Conservation (phyloP, 2,888 invertebrate species). For the Cerceris ruficornis region DNA sequence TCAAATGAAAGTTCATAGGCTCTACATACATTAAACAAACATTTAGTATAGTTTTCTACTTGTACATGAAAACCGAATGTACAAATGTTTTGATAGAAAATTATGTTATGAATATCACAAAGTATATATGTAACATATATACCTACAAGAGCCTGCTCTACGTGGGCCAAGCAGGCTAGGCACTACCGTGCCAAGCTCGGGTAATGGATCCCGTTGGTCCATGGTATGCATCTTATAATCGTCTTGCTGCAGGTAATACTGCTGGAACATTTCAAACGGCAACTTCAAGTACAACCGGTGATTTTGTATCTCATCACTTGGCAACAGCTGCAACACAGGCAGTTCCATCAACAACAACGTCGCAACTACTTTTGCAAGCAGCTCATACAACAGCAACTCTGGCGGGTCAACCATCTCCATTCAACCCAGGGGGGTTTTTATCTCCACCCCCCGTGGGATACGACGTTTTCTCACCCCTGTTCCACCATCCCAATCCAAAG, state of each 20-base stretch:
- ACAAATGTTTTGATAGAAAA: constrained; percentile 46
- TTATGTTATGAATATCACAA: constrained; percentile 70
- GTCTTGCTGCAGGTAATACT: constrained; percentile 88
- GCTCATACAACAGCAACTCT: constrained; percentile 84
- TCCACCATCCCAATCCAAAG: constrained; percentile 89
- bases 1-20: constrained; percentile 36
- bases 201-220: constrained; percentile 95
- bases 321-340: constrained; percentile 83
- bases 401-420: constrained; percentile 86
- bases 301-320: constrained; percentile 81
- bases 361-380: constrained; percentile 86
- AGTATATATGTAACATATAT: constrained; percentile 50
- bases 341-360: constrained; percentile 85
- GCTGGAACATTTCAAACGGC: constrained; percentile 84
- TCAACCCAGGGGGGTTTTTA: constrained; percentile 88
- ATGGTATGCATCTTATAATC: constrained; percentile 94
- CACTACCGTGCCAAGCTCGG: constrained; percentile 72
- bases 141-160: constrained; percentile 63
- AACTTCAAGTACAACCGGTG: constrained; percentile 88
- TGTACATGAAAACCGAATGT: constrained; percentile 29
- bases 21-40: constrained; percentile 38
- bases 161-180: constrained; percentile 68
- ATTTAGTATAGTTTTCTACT: constrained; percentile 33
- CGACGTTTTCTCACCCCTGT: constrained; percentile 92
- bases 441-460: constrained; percentile 90